Evolutionary conservation across 2,797 vertebrate species (phyloP).

Genomic region (Acanthornis magna): DNA sequence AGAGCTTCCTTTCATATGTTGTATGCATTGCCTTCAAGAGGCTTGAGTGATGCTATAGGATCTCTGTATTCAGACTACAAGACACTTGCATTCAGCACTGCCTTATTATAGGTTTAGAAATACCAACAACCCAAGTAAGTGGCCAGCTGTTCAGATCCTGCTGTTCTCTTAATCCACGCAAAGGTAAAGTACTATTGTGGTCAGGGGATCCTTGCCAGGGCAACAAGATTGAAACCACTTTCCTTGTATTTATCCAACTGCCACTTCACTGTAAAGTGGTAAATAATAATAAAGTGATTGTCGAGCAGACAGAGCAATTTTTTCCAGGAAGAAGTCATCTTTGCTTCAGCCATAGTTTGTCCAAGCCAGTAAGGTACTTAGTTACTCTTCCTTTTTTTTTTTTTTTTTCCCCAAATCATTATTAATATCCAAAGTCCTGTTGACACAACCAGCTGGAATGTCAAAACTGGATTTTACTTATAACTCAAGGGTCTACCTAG

Average conservation of each 20-base stretch:
- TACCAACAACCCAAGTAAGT: neutral
- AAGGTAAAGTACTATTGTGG: neutral
- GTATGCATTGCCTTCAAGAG: constrained; percentile 28
- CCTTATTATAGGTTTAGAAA: constrained; percentile 12
- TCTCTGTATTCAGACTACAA: constrained; percentile 16
- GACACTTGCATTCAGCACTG: neutral
- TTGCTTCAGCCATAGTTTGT: neutral
- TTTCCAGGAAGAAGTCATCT: neutral
- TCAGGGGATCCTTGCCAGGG: neutral
- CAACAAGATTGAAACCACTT: neutral
- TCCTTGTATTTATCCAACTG: neutral
- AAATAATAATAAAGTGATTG: neutral
- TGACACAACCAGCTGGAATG: neutral
- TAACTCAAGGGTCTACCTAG: neutral
- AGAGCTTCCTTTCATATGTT: neutral
- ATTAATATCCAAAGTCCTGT: neutral
- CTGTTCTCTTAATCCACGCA: constrained; percentile 2
- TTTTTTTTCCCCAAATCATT: no score
- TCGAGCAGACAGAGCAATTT: neutral
- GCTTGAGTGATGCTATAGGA: constrained; percentile 17
- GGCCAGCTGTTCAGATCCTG: neutral
- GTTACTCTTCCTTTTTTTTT: neutral
- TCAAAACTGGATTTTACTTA: neutral
- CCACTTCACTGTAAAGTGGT: neutral
- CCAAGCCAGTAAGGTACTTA: neutral